phyloP scores from a whole-genome alignment of 2,888 invertebrate genomes.

The Orchestes rusci region DNA sequence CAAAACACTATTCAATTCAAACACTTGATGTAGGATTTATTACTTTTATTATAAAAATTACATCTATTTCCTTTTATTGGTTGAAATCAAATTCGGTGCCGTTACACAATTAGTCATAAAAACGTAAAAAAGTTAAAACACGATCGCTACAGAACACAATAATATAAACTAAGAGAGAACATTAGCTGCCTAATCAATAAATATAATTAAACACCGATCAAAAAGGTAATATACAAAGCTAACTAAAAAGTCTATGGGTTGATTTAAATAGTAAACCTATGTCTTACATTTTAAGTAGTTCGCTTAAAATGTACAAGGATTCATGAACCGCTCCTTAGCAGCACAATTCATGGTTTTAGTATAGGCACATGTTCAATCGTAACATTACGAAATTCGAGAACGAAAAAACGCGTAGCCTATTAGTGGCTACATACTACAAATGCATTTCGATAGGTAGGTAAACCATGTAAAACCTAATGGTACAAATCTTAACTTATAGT shows the following conservation, averaged over 20 bases:
- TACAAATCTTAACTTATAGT: constrained; percentile 29
- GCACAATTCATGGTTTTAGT: constrained; percentile 4
- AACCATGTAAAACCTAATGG: constrained; percentile 8
- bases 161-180: background rate
- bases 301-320: background rate
- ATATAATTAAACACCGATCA: background rate
- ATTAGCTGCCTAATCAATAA: background rate
- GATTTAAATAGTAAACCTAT: too few relatives aligned
- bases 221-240: background rate
- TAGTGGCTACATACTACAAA: too few relatives aligned
- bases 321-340: too few relatives aligned
- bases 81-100: too few relatives aligned
- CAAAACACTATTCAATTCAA: too few relatives aligned
- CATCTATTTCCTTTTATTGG: background rate
- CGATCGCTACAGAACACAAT: background rate
- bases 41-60: background rate
- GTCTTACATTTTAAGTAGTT: background rate
- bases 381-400: constrained; percentile 6
- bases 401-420: too few relatives aligned
- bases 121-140: background rate
- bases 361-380: constrained; percentile 21
- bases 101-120: too few relatives aligned
- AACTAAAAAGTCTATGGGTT: too few relatives aligned
- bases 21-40: background rate
- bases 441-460: too few relatives aligned